Base-by-base conservation (phyloP, 1,140 invertebrate species). In the Drosophila aff. region DNA sequence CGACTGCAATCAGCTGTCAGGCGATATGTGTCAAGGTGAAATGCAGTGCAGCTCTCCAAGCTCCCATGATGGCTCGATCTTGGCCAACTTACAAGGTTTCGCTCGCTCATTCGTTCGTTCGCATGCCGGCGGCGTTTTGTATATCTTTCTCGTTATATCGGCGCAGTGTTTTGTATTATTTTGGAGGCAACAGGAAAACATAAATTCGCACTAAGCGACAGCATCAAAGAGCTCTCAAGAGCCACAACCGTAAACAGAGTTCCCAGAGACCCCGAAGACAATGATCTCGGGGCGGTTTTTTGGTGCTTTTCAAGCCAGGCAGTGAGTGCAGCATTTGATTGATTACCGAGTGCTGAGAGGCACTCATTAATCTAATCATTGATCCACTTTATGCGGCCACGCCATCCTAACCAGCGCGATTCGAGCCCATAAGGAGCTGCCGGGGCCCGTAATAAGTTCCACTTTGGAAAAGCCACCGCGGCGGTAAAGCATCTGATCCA, bases 331-430 rank as follows among this genome's bases (percentile, higher is more conserved):
- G 67, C 82, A 52, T 66, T 86, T 85, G 82, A 85, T 85, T 85
- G 82, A 85, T 85, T 86, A 84, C 67, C 68, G 60, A 75, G 59
- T 72, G 85, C 85, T 90, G 84, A 89, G 87, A 89, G 85, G 60
- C 84, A 85, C 89, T 89, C 84, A 89, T 89, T 89, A 89, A 89
- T 89, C 79, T 89, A 89, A 89, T 89, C 85, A 90, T 84, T 79
- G 85, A 90, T 84, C 84, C 85, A 84, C 74, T 90, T 85, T 81
- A 76, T 83, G 76, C 67, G 73, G 57, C 72, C 81, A 81, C 52
- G 49, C 61, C 38, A 59, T 38, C 58, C 49, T 60, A 57, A 57
- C 53, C 49, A 58, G 55, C 55, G 18, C 10, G 31, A 23, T 43
- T 55, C 76, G 31, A 16, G 31, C 33, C 52, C 52, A 55, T 23